Evolutionary conservation across 2,797 vertebrate species (phyloP), one percentile per base, ranked within the genome.

Genomic region (Sebastes umbrosus): DNA sequence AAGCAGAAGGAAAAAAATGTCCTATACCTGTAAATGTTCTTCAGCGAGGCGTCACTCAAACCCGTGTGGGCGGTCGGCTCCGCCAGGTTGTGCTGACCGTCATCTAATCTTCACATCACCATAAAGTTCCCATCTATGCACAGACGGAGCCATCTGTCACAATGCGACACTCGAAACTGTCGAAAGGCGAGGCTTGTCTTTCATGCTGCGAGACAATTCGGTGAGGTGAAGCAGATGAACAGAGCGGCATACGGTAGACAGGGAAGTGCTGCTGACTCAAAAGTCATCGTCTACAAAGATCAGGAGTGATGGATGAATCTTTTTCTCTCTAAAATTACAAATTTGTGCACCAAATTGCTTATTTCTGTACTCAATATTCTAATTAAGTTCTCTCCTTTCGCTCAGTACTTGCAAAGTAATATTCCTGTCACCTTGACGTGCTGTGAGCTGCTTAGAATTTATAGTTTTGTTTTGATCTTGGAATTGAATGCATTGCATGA

Each of bases 111-210:
- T 60, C 69, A 52, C 75, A 62, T 65, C 55, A 10, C 58, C 32
- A 50, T 34, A 12, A 31, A 71, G 36, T 69, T 62, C 69, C 55
- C 10, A 27, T 69, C 10, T 22, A 18, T 4, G 25, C 20, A n/a
- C 60, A 64, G 70, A 73, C 71, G 10, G 16, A 69, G 50, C 67
- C 73, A 72, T 77, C 78, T 74, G 77, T 80, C 83, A 74, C 69
- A 8, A 14, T 29, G 39, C 39, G 2, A 39, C 18, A 1, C 74
- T 84, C 74, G 8, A 73, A 31, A 79, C 62, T 46, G 75, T 72
- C 25, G n/a, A 39, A 59, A 77, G 68, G 67, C 22, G 8, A 63
- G 52, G 32, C 43, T 27, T 12, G 18, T 59, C 63, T 69, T 73
- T 79, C 27, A 57, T 73, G 64, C 34, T 7, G 34, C 31, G 2